These are phyloP conservation scores for Acipenser oxyrinchus DNA, from an alignment of 2,797 vertebrate genomes.

Conservation along the genomic window DNA sequence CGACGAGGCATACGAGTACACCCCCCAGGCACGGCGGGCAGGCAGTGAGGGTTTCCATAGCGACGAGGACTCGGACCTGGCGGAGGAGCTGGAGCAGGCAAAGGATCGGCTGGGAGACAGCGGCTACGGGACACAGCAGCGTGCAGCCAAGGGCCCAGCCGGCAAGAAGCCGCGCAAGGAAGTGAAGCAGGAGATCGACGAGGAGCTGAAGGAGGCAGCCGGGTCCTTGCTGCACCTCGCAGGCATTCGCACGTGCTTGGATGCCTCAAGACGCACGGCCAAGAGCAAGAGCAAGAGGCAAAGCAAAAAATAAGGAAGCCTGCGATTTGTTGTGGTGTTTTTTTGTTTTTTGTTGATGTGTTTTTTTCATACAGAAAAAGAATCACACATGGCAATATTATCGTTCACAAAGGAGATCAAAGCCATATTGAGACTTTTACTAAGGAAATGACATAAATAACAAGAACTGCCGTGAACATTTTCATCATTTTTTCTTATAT, in stretches of 20 bases:
- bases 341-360: slow-evolving; percentile 32
- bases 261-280: slow-evolving; percentile 83
- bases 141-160: slow-evolving; percentile 51
- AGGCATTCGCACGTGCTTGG: slow-evolving; percentile 82
- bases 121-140: slow-evolving; percentile 43
- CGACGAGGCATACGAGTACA: slow-evolving; percentile 76
- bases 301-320: slow-evolving; percentile 70
- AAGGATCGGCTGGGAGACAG: slow-evolving; percentile 62
- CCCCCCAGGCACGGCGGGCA: slow-evolving; percentile 67
- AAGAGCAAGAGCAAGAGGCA: slow-evolving; percentile 84
- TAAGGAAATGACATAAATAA: slow-evolving; percentile 12
- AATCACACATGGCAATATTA: slow-evolving; percentile 69
- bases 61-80: slow-evolving; percentile 81
- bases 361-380: slow-evolving; percentile 42
- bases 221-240: slow-evolving; percentile 95
- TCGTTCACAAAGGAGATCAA: slow-evolving; percentile 91
- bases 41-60: slow-evolving; percentile 94
- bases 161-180: slow-evolving; percentile 66
- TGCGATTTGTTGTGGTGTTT: background rate
- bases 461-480: no score
- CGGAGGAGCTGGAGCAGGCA: slow-evolving; percentile 58
- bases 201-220: slow-evolving; percentile 94
- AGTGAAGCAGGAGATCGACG: slow-evolving; percentile 81
- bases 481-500: no score
- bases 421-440: slow-evolving; percentile 92